These are phyloP conservation scores for Hydrotaea cyrtoneurina DNA, from an alignment of 2,888 invertebrate genomes.

Conservation along the genomic window DNA sequence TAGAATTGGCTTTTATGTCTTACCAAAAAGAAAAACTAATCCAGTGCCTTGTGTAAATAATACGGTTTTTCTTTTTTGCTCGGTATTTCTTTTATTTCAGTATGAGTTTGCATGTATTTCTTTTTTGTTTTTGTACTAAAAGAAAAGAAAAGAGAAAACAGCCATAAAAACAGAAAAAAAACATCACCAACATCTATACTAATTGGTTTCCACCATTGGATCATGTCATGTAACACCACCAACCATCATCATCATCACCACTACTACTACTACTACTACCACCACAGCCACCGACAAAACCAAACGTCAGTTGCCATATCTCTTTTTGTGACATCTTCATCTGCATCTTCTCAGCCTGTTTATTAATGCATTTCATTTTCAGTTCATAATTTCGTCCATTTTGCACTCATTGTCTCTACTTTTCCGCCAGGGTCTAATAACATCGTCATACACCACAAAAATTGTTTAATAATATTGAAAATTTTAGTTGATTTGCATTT, in stretches of 20 bases:
- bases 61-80: background rate
- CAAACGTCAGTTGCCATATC: constrained; percentile 58
- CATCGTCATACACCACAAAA: no score
- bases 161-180: background rate
- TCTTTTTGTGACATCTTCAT: constrained; percentile 23
- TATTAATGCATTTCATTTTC: constrained; percentile 39
- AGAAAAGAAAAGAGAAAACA: background rate
- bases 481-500: no score
- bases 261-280: background rate
- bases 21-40: background rate
- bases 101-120: constrained; percentile 40
- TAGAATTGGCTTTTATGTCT: constrained; percentile 36
- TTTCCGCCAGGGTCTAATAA: background rate
- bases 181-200: background rate
- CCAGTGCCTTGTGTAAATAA: background rate
- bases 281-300: background rate
- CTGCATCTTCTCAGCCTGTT: constrained; percentile 56
- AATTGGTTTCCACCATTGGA: constrained; percentile 41
- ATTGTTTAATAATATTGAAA: no score
- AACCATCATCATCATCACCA: background rate
- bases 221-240: constrained; percentile 42
- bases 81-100: background rate
- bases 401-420: constrained; percentile 38
- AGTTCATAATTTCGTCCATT: constrained; percentile 20
- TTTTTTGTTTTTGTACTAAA: background rate